Evolutionary conservation across 2,888 invertebrate species (phyloP), one percentile per base, ranked within the genome.

Genomic region (Philereme vetulata): DNA sequence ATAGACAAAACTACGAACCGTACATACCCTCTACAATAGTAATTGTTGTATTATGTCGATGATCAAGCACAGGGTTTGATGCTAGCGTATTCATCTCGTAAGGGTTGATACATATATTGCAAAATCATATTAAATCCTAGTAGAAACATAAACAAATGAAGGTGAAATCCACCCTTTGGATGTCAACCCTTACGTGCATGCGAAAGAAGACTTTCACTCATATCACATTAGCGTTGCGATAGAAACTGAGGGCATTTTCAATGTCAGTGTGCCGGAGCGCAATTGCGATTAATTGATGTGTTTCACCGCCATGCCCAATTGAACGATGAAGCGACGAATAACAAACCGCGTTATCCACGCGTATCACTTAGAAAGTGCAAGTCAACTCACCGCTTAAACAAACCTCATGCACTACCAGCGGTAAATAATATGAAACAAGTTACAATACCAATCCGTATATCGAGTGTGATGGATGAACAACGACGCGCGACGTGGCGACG

Each of bases 261-360:
- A 81, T 83, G 81, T 81, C 78, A 86, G 74, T 82, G 67, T 81
- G 80, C 77, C 78, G 76, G 78, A 81, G 56, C 70, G 76, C 74
- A 45, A 55, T 62, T 81, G 86, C 81, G 77, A 78, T 69, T 75
- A 78, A 82, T 80, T 82, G 76, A 74, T 77, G 72, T 79, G 80
- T 84, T 82, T 78, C 84, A 74, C 76, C 74, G 80, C 82, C 77
- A 79, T 80, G 80, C 73, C 83, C 81, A 71, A 71, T 72, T 79
- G 72, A 76, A 70, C 77, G 65, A 71, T 77, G 75, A 78, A 77
- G 72, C 65, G 67, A 49, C 67, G 53, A 68, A 68, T 71, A 78
- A 72, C 74, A 75, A 75, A 70, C 72, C 75, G 80, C 72, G 62
- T 82, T 81, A 80, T 79, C 57, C 77, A 63, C 66, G 69, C 74